Conservation (phyloP, 1,140 invertebrate genomes). For the Rhyacophila brunnea region DNA sequence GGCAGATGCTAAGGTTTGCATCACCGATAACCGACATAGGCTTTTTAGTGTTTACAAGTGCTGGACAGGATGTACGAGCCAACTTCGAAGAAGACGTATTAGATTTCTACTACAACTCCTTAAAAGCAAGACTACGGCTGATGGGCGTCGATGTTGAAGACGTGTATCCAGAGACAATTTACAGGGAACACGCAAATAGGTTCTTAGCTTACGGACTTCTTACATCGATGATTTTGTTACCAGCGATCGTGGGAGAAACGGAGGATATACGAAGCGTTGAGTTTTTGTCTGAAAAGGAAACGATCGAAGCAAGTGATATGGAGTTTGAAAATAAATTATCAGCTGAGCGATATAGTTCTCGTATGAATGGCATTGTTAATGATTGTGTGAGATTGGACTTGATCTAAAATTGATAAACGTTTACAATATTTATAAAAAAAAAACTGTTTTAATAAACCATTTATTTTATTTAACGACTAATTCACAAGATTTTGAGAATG, state of each 20-base stretch:
- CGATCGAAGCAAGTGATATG: slow-evolving; percentile 5
- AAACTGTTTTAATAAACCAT: too few species aligned
- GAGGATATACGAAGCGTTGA: slow-evolving; percentile 24
- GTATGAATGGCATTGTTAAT: slow-evolving; percentile 9
- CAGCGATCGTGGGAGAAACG: slow-evolving; percentile 15
- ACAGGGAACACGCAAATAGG: slow-evolving; percentile 42
- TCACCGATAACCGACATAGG: slow-evolving; percentile 60
- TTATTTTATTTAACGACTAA: too few species aligned
- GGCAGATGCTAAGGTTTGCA: slow-evolving; percentile 55
- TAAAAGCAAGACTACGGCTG: slow-evolving; percentile 43
- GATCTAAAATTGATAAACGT: slow-evolving; percentile 2
- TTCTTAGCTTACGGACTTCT: slow-evolving; percentile 41
- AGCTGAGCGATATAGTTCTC: neutral
- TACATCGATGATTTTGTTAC: slow-evolving; percentile 16
- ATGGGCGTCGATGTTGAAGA: slow-evolving; percentile 45
- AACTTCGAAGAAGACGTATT: slow-evolving; percentile 52
- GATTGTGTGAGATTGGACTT: slow-evolving; percentile 6
- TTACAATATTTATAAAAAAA: too few species aligned
- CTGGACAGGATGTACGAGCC: slow-evolving; percentile 48
- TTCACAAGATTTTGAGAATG: too few species aligned
- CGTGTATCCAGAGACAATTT: slow-evolving; percentile 47
- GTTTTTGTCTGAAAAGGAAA: neutral
- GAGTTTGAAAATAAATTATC: slow-evolving; percentile 16
- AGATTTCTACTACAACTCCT: slow-evolving; percentile 55
- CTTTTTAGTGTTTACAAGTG: slow-evolving; percentile 58